Conservation (phyloP, 2,113 vertebrate species). For the Todiramphus chloris region DNA sequence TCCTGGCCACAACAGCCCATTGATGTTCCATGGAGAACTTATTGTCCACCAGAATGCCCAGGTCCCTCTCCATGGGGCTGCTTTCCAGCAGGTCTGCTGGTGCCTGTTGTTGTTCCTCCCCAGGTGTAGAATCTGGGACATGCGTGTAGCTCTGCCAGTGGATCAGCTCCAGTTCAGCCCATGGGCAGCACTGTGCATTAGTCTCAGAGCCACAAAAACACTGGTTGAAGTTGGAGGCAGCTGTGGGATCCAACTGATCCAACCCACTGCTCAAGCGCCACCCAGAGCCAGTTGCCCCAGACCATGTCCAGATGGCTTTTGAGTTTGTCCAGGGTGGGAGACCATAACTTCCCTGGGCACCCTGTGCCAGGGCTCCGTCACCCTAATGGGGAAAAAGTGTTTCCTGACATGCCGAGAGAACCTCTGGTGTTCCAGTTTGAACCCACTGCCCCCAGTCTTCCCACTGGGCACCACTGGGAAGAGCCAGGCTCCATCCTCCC, state of each 20-base stretch:
- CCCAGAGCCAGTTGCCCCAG: neutral
- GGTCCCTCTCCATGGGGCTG: no score
- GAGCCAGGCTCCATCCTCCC: neutral
- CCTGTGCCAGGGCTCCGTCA: neutral
- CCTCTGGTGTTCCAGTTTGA: neutral
- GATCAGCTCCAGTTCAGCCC: neutral
- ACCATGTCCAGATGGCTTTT: neutral
- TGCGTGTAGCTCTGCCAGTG: neutral
- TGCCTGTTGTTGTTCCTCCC: no score
- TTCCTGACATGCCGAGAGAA: neutral
- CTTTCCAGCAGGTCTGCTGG: no score
- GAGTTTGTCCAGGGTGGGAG: neutral
- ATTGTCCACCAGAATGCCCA: no score
- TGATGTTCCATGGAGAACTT: no score
- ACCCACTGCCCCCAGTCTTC: neutral
- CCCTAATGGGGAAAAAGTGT: neutral
- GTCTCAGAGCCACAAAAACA: neutral
- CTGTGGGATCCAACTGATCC: neutral
- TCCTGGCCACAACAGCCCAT: no score
- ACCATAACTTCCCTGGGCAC: neutral
- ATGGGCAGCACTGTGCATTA: fast-evolving
- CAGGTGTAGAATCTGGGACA: neutral
- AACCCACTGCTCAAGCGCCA: neutral
- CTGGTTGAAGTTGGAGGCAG: neutral
- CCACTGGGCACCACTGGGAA: neutral